Evolutionary conservation across 2,888 invertebrate genomes (phyloP).

Genomic region (Sinotaia quadrata): DNA sequence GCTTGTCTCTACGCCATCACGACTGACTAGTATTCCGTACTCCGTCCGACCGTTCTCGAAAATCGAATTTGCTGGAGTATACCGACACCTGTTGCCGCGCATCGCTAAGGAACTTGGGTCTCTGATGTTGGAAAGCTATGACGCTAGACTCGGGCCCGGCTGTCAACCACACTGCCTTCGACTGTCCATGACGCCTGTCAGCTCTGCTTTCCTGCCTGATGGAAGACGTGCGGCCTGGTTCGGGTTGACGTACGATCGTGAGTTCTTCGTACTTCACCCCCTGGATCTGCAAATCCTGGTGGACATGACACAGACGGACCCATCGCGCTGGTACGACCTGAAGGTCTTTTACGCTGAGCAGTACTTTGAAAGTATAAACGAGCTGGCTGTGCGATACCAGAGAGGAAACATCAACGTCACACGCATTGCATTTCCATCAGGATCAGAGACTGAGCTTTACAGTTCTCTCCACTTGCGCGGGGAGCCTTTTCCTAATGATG

Average conservation of each 20-base stretch:
- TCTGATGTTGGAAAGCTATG: conserved; percentile 58
- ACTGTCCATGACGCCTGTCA: conserved; percentile 59
- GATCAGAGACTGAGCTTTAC: conserved; percentile 38
- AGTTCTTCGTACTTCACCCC: conserved; percentile 61
- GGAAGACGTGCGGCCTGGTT: conserved; percentile 63
- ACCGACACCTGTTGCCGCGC: conserved; percentile 44
- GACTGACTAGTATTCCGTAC: conserved; percentile 57
- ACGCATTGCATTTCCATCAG: conserved; percentile 44
- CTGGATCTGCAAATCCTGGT: conserved; percentile 65
- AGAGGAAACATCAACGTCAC: conserved; percentile 52
- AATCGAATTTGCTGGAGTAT: conserved; percentile 55
- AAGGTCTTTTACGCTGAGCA: conserved; percentile 60
- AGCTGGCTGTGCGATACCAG: conserved; percentile 49
- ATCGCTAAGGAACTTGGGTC: conserved; percentile 44
- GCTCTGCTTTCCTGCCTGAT: conserved; percentile 52
- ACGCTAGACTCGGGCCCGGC: conserved; percentile 45
- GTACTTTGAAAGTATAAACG: conserved; percentile 49
- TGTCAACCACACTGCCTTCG: conserved; percentile 56
- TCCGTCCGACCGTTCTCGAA: conserved; percentile 58
- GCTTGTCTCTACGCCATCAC: conserved; percentile 40
- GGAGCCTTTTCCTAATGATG: conserved; percentile 40
- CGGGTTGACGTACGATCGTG: conserved; percentile 59
- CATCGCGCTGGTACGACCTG: conserved; percentile 55
- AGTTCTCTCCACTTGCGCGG: conserved; percentile 52
- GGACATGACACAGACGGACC: conserved; percentile 50